Percentiles rank a stretch among this genome's conserved stretches.
Conservation (phyloP, 2,113 vertebrate species). For the Orthonyx spaldingii region DNA sequence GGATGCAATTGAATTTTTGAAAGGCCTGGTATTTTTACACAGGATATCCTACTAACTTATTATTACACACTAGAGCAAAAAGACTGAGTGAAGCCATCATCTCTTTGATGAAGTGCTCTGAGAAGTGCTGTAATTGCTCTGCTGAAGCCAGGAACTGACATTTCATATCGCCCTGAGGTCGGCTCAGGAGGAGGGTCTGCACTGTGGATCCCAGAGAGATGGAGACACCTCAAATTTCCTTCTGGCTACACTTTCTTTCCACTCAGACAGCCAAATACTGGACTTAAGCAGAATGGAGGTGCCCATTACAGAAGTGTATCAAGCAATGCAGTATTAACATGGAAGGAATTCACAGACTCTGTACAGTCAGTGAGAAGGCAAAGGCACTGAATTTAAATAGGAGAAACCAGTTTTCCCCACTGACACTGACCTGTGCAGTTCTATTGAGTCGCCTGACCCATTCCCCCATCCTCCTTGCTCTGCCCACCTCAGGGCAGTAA, state of each 20-base stretch:
- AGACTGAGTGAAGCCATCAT: not conserved
- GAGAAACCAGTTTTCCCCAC: not conserved
- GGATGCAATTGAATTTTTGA: not conserved
- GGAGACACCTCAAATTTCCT: not conserved
- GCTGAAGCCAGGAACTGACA: not conserved
- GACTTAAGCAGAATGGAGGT: not conserved
- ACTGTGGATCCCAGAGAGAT: not conserved
- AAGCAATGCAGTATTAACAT: not conserved
- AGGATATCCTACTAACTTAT: not conserved
- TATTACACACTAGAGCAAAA: not conserved
- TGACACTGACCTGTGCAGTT: not conserved
- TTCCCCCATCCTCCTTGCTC: not conserved
- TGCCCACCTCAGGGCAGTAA: not conserved
- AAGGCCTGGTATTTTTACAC: not conserved
- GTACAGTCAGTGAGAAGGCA: not conserved
- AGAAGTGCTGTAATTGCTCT: not conserved
- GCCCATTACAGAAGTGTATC: not conserved
- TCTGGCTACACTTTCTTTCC: not conserved
- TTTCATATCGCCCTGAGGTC: not conserved
- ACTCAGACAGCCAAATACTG: not conserved
- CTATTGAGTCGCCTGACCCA: not conserved
- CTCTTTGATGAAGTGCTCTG: not conserved
- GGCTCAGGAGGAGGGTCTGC: not conserved
- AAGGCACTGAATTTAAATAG: not conserved
- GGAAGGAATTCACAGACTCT: not conserved